A percentile compares a stretch with the other conserved stretches of the same genome.
Evolutionary conservation across 2,797 vertebrate genomes (phyloP).

Genomic region (Oreonectes daqikongensis): DNA sequence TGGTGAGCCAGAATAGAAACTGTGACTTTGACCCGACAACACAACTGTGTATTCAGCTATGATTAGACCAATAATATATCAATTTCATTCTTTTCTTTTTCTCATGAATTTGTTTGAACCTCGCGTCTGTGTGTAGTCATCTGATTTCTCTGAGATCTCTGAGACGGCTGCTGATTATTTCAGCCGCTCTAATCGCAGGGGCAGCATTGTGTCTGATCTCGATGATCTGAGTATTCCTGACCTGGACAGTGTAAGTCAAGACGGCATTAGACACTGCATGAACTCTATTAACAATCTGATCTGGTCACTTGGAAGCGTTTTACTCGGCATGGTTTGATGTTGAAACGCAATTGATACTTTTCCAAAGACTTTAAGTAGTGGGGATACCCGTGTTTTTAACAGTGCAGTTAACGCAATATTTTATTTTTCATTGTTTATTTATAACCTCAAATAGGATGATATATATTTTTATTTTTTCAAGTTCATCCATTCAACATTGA

Average conservation of each 20-base stretch:
- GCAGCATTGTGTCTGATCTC: slow-evolving; percentile 91
- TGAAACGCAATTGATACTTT: not conserved
- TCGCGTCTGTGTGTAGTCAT: slow-evolving; percentile 76
- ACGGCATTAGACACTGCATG: slow-evolving; percentile 45
- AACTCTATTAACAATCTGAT: not conserved
- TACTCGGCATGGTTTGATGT: slow-evolving; percentile 22
- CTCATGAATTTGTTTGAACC: slow-evolving; percentile 43
- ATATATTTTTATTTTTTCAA: no score
- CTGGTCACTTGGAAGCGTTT: not conserved
- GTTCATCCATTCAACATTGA: not conserved
- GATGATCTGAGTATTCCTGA: slow-evolving; percentile 87
- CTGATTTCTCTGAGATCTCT: slow-evolving; percentile 87
- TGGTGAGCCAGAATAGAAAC: slow-evolving; percentile 77
- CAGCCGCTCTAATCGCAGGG: slow-evolving; percentile 89
- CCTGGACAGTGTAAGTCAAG: slow-evolving; percentile 87
- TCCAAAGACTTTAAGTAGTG: not conserved
- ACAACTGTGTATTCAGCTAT: not conserved
- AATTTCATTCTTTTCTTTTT: slow-evolving; percentile 1
- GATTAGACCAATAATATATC: not conserved
- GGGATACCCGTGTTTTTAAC: no score
- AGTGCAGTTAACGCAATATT: no score
- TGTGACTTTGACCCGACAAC: slow-evolving; percentile 23
- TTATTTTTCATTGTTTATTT: no score
- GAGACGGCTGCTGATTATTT: slow-evolving; percentile 97
- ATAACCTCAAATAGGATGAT: no score